Conservation (phyloP, 2,113 vertebrate species). For the Neodon shergylaensis region DNA sequence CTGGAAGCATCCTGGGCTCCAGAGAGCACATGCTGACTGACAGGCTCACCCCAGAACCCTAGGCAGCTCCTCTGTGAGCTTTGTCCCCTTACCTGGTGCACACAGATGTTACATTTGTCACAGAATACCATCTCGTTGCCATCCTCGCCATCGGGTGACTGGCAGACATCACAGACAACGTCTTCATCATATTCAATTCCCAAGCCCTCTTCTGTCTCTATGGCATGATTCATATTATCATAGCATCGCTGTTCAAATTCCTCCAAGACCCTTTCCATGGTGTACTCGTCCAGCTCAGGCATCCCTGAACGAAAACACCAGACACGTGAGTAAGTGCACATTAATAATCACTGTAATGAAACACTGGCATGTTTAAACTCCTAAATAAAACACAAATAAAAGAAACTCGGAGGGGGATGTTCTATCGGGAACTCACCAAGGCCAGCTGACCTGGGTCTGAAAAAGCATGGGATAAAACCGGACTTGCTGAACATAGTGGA, state of each 20-base stretch:
- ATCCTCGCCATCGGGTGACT: constrained; percentile 97
- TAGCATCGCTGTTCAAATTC: constrained; percentile 94
- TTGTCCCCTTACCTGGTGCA: constrained; percentile 93
- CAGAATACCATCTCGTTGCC: constrained; percentile 99
- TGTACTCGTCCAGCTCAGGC: constrained; percentile 91
- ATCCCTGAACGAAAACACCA: constrained; percentile 83
- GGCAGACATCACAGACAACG: constrained; percentile 98
- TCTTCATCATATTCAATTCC: constrained; percentile 99
- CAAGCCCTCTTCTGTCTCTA: constrained; percentile 96
- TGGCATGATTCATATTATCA: constrained; percentile 96
- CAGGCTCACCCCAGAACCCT: not conserved
- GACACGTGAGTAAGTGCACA: too few species aligned
- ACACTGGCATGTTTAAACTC: not conserved
- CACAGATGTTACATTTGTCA: constrained; percentile 99
- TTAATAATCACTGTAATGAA: accelerated
- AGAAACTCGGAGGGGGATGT: not conserved
- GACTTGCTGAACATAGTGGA: too few species aligned
- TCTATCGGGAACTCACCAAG: too few species aligned
- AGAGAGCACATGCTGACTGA: not conserved
- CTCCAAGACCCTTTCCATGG: constrained; percentile 95
- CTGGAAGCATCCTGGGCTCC: not conserved
- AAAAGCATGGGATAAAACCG: too few species aligned
- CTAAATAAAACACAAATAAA: not conserved
- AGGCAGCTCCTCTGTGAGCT: not conserved
- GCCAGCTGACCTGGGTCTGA: too few species aligned